Percentiles rank a stretch among this genome's conserved stretches.
phyloP scores from a whole-genome alignment of 2,113 vertebrate species.

The Anhinga rufa region DNA sequence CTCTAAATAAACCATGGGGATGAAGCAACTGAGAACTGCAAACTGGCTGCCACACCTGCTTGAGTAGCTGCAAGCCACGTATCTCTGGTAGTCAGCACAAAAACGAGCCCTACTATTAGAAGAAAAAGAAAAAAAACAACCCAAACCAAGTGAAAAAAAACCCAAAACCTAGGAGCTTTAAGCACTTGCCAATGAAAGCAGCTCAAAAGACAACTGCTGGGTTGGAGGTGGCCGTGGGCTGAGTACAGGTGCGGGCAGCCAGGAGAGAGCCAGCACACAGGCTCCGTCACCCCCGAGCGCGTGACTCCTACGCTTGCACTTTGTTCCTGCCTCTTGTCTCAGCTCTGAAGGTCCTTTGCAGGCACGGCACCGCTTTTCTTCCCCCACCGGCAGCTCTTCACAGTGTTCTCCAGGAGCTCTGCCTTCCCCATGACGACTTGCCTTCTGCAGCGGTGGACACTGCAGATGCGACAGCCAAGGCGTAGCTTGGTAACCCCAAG shows the following conservation, averaged over 20 bases:
- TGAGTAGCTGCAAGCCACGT: not conserved
- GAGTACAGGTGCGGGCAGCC: not conserved
- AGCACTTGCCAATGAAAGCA: not conserved
- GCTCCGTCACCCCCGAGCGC: accelerated
- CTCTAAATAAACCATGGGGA: not conserved
- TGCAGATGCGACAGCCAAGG: not conserved
- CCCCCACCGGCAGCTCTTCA: not conserved
- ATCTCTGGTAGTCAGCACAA: not conserved
- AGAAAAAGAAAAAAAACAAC: not conserved
- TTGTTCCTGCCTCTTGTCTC: not conserved
- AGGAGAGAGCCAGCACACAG: not conserved
- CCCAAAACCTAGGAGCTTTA: not conserved
- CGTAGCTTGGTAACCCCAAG: not conserved
- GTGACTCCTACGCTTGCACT: accelerated
- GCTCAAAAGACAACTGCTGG: not conserved
- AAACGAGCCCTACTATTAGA: not conserved
- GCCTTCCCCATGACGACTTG: not conserved
- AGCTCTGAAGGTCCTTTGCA: not conserved
- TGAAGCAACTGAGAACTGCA: not conserved
- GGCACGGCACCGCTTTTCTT: not conserved
- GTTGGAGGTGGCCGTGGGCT: not conserved
- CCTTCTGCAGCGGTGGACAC: not conserved
- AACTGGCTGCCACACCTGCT: not conserved
- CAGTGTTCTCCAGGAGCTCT: not conserved
- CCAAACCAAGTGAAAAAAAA: not conserved